Percentiles rank a stretch among this genome's conserved stretches.
Evolutionary conservation across 30 jellyfish, hydroid and myxozoan genomes (phyloP).

Genomic region (Pseudorhiza aurosa): DNA sequence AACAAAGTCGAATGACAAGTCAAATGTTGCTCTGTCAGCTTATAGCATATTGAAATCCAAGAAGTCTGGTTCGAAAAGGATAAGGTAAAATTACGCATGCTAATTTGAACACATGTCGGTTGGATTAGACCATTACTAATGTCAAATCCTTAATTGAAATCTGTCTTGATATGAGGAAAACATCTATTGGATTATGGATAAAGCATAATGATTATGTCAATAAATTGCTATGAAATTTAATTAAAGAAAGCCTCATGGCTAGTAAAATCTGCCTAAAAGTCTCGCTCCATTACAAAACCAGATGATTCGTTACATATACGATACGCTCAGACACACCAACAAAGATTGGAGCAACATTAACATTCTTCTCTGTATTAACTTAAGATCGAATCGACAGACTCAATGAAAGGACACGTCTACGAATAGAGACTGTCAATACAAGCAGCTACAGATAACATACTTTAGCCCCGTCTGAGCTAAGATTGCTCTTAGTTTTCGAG

Average conservation of each 20-base stretch:
- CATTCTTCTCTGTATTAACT: conserved; percentile 9
- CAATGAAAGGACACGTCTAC: not conserved
- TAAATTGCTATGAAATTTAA: conserved; percentile 6
- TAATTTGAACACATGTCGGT: conserved; percentile 9
- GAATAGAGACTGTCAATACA: not conserved
- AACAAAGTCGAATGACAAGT: not conserved
- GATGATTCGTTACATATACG: conserved; percentile 17
- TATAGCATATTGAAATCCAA: not conserved
- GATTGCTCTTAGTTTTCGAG: not conserved
- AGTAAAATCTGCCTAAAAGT: conserved; percentile 23
- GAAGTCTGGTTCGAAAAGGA: not conserved
- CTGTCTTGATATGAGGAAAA: conserved; percentile 47
- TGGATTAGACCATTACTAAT: conserved; percentile 13
- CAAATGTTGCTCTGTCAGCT: not conserved
- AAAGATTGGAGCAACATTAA: conserved; percentile 5
- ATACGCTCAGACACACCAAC: not conserved
- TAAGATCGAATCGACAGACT: not conserved
- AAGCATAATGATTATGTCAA: conserved; percentile 7
- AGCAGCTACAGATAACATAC: not conserved
- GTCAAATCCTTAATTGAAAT: conserved; percentile 31
- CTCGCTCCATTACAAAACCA: conserved; percentile 32
- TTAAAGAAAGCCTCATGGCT: conserved; percentile 21
- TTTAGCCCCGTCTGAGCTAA: not conserved
- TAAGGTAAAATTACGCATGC: not conserved
- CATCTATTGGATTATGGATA: conserved; percentile 28